These are phyloP conservation scores for Psephotus haematonotus DNA, from an alignment of 2,113 vertebrate genomes.

Conservation along the genomic window DNA sequence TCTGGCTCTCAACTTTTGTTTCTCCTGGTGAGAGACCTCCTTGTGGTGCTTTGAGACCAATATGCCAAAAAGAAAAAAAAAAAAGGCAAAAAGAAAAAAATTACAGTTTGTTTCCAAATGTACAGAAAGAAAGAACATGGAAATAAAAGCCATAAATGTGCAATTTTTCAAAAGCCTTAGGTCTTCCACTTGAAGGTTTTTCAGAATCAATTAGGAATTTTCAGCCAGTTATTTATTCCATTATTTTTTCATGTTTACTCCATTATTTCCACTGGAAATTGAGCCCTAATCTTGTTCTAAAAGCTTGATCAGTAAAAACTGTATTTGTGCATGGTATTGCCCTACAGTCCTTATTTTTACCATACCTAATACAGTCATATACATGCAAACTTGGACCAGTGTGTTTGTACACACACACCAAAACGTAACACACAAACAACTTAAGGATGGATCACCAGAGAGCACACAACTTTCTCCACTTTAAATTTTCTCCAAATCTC, in stretches of 20 bases:
- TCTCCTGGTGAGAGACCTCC: constrained; percentile 41
- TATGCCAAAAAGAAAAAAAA: neutral
- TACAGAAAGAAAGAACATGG: neutral
- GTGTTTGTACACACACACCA: neutral
- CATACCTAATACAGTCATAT: no score
- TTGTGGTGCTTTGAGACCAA: constrained; percentile 70
- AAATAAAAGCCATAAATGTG: neutral
- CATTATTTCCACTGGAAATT: neutral
- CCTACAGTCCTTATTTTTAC: neutral
- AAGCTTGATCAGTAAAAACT: neutral
- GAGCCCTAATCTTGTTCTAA: neutral
- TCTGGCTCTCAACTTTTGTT: constrained; percentile 61
- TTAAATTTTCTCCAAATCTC: neutral
- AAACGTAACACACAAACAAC: neutral
- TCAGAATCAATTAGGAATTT: neutral
- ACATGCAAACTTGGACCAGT: rapidly evolving
- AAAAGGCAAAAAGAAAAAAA: neutral
- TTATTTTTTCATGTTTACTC: neutral
- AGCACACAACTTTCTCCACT: neutral
- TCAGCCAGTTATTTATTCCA: neutral
- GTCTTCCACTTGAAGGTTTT: neutral
- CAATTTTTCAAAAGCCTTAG: neutral
- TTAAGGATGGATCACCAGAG: neutral
- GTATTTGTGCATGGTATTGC: rapidly evolving
- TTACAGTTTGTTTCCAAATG: neutral